Evolutionary conservation across 2,888 invertebrate species (phyloP), one percentile per base, ranked within the genome.

Genomic region (Gnatocerus cornutus): DNA sequence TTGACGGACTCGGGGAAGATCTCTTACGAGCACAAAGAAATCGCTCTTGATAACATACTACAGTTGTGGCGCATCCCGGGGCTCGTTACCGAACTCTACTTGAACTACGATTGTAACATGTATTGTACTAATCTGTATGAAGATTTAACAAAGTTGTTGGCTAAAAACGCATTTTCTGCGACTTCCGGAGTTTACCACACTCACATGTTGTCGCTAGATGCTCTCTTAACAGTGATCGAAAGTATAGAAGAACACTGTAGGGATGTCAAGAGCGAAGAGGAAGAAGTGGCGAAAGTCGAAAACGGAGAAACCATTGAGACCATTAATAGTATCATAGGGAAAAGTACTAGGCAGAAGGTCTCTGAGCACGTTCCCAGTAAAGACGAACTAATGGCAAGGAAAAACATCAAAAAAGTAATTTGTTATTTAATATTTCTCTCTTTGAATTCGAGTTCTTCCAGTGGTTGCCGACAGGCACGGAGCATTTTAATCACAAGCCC

Each of bases 81-180:
- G 0, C 88, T 99, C 50, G 96, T 98, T 12, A 95, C 97, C 0
- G 99, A 99, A 84, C 85, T 99, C 12, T 99, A 98, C 83, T 87
- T 99, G 1, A 99, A 99, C 85, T 99, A 97, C 81, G 99, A 99
- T 83, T 99, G 99, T 84, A 97, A 98, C 85, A 87, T 99, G 8
- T 99, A 98, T 83, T 97, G 97, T 79, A 92, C 93, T 69, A 97
- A 98, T 85, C 87, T 98, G 10, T 98, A 98, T 82, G 99, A 99
- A 83, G 98, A 98, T 81, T 85, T 98, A 29, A 97, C 97, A 0
- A 98, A 99, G 83, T 83, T 97, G 16, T 80, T 96, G n/a, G 94
- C 95, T 0, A 95, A 95, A 88, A 98, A 97, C 82, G 95, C 97
- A 0, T 93, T 97, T 37, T 95, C 98, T 0, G 92, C 88, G 33